Conservation (phyloP, 2,797 vertebrate genomes). For the Xerus rutilus region DNA sequence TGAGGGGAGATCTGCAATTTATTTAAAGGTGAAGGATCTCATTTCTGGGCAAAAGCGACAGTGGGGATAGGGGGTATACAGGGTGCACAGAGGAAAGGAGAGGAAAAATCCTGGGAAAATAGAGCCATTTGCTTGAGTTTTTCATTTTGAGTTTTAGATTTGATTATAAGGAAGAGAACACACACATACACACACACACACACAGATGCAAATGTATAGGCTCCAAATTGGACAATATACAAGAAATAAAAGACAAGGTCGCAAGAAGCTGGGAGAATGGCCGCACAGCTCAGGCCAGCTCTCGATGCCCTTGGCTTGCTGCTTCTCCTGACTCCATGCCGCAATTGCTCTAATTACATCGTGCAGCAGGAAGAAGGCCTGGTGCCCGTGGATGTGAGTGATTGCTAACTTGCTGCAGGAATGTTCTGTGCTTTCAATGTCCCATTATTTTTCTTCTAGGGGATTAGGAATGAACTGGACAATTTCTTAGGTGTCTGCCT, state of each 20-base stretch:
- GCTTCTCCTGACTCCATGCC: background rate
- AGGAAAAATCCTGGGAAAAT: background rate
- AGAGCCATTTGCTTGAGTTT: background rate
- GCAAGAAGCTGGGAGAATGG: background rate
- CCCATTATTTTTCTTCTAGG: accelerated
- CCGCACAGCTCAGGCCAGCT: background rate
- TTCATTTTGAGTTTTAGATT: constrained; percentile 59
- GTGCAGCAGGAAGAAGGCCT: background rate
- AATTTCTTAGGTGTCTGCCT: constrained; percentile 7
- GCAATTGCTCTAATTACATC: background rate
- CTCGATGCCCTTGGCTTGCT: background rate
- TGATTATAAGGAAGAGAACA: background rate
- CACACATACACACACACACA: too few relatives aligned
- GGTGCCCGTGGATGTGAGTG: background rate
- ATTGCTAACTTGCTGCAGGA: constrained; percentile 4
- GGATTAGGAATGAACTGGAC: background rate
- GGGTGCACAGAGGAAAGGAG: background rate
- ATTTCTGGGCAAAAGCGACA: background rate
- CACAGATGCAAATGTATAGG: background rate
- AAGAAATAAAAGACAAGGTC: background rate
- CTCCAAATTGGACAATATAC: background rate
- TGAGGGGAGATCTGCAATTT: background rate
- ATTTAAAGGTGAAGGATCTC: background rate
- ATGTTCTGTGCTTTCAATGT: background rate
- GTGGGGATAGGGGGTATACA: background rate